Evolutionary conservation across 2,797 vertebrate genomes (phyloP).

Genomic region (Enteromius afrohamiltoni): DNA sequence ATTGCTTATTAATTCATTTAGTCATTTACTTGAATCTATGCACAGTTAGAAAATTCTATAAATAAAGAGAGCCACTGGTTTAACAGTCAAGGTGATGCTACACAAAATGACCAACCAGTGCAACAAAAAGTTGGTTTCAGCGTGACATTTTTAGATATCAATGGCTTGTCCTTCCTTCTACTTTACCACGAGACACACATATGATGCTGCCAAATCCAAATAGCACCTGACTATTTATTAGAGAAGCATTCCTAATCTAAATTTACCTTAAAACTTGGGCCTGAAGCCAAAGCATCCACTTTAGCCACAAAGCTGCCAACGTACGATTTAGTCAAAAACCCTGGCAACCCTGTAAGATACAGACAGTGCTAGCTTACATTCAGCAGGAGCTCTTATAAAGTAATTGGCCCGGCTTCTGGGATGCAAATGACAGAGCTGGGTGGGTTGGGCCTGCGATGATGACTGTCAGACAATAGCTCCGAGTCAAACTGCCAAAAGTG

Average conservation of each 20-base stretch:
- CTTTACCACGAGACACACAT: constrained; percentile 9
- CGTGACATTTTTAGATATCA: neutral
- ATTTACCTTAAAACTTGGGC: constrained; percentile 45
- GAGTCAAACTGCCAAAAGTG: constrained; percentile 64
- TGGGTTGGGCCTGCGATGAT: constrained; percentile 27
- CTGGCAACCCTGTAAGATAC: neutral
- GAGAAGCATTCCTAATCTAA: constrained; percentile 51
- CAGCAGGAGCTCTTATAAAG: constrained; percentile 8
- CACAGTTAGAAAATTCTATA: neutral
- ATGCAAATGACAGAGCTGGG: constrained; percentile 39
- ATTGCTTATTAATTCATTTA: neutral
- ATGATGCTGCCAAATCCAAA: constrained; percentile 32
- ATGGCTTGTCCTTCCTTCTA: neutral
- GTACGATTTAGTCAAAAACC: constrained; percentile 2
- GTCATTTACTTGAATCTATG: neutral
- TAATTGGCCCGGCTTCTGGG: constrained; percentile 21
- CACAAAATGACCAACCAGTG: neutral
- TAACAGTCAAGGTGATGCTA: neutral
- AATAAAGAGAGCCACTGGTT: neutral
- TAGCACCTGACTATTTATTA: constrained; percentile 52
- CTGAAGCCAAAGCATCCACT: constrained; percentile 20
- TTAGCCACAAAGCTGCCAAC: neutral
- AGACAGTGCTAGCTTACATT: neutral
- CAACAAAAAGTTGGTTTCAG: neutral
- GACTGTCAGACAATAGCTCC: constrained; percentile 47